phyloP scores from a whole-genome alignment of 2,888 invertebrate species.

The Acleris emargana region DNA sequence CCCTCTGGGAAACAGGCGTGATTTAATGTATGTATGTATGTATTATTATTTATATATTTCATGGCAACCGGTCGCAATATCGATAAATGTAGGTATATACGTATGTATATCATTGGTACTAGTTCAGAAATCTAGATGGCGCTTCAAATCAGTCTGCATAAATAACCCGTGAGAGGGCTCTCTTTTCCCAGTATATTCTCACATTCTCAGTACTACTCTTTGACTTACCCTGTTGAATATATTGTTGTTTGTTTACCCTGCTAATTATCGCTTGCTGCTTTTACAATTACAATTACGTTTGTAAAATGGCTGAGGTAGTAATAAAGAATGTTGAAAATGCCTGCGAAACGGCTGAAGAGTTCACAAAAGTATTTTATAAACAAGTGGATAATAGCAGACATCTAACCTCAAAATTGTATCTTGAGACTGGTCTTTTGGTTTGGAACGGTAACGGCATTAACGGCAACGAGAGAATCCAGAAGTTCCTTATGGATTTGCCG shows the following conservation, averaged over 20 bases:
- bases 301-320: constrained; percentile 77
- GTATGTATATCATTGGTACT: too few relatives aligned
- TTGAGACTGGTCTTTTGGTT: constrained; percentile 92
- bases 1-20: too few relatives aligned
- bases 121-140: too few relatives aligned
- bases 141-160: too few relatives aligned
- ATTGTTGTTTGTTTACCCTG: constrained; percentile 1
- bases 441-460: constrained; percentile 96
- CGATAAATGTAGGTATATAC: too few relatives aligned
- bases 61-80: too few relatives aligned
- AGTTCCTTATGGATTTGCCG: constrained; percentile 93
- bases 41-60: too few relatives aligned
- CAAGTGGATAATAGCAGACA: constrained; percentile 94
- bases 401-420: constrained; percentile 90
- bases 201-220: too few relatives aligned
- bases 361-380: constrained; percentile 94
- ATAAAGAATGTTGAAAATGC: constrained; percentile 90
- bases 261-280: not conserved
- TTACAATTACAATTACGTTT: not conserved
- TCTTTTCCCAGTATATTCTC: too few relatives aligned
- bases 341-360: constrained; percentile 93
- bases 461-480: constrained; percentile 92
- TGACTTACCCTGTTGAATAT: not conserved
- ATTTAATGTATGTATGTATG: too few relatives aligned
- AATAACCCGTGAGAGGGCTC: too few relatives aligned